Evolutionary conservation across 2,797 vertebrate species (phyloP).

Genomic region (Florisuga fusca): DNA sequence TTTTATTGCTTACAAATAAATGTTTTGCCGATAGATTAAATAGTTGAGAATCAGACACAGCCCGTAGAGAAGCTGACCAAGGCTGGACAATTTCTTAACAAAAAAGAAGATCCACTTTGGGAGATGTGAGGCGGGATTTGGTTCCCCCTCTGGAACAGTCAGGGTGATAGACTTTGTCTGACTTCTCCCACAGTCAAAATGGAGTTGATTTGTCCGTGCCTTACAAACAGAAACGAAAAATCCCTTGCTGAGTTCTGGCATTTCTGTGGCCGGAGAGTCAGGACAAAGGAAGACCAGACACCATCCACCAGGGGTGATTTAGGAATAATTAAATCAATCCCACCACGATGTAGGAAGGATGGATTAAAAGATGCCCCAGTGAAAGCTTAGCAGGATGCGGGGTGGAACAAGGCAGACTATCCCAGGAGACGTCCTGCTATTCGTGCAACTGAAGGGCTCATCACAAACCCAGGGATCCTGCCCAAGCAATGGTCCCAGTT

Average conservation of each 20-base stretch:
- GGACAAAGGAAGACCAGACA: constrained; percentile 43
- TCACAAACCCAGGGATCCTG: background rate
- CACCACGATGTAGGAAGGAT: constrained; percentile 31
- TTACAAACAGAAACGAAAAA: constrained; percentile 6
- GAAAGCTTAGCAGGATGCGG: constrained; percentile 29
- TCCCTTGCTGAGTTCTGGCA: background rate
- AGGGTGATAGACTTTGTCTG: background rate
- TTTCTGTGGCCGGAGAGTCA: background rate
- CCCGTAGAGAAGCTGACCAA: background rate
- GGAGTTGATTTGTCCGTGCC: background rate
- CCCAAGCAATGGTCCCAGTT: background rate
- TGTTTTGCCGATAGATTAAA: background rate
- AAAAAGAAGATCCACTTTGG: background rate
- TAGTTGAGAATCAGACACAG: background rate
- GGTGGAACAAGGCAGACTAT: background rate
- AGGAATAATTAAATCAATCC: constrained; percentile 67
- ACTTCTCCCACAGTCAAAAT: constrained; percentile 4
- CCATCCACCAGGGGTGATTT: constrained; percentile 35
- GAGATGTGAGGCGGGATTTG: background rate
- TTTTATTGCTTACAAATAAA: background rate
- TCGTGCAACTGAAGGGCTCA: background rate
- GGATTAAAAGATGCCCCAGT: constrained; percentile 56
- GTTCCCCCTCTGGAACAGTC: background rate
- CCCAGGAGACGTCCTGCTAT: background rate
- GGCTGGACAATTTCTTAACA: background rate